phyloP scores from a whole-genome alignment of 2,888 invertebrate genomes.

The Operophtera brumata region DNA sequence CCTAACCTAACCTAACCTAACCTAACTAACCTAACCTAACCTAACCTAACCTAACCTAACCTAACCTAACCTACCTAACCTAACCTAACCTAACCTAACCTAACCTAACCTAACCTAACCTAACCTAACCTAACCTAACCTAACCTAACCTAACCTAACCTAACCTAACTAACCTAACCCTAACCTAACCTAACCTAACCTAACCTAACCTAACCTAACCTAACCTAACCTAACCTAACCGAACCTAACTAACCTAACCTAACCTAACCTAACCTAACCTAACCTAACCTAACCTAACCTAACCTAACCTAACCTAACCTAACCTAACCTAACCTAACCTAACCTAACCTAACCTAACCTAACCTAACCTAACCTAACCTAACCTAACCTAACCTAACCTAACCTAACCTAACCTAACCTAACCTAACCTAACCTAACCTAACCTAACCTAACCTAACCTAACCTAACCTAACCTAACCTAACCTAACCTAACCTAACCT shows the following conservation, averaged over 20 bases:
- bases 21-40: constrained; percentile 3
- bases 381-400: constrained; percentile 13
- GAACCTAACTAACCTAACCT: constrained; percentile 11
- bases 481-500: constrained; percentile 28
- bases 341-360: too few species aligned
- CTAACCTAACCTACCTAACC: constrained; percentile 14
- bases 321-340: too few species aligned
- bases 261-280: constrained; percentile 6
- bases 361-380: not conserved
- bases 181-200: constrained; percentile 26
- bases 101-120: constrained; percentile 15
- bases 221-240: constrained; percentile 28
- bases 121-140: not conserved
- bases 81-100: constrained; percentile 15
- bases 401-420: constrained; percentile 17
- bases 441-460: not conserved
- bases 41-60: constrained; percentile 16
- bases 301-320: too few species aligned
- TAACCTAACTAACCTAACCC: constrained; percentile 16
- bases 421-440: constrained; percentile 14
- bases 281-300: constrained; percentile 3
- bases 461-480: constrained; percentile 15
- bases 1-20: too few species aligned
- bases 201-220: constrained; percentile 33
- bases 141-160: too few species aligned